These are phyloP conservation scores for Odontocolon sp. DNA, from an alignment of 2,888 invertebrate genomes.

Conservation along the genomic window DNA sequence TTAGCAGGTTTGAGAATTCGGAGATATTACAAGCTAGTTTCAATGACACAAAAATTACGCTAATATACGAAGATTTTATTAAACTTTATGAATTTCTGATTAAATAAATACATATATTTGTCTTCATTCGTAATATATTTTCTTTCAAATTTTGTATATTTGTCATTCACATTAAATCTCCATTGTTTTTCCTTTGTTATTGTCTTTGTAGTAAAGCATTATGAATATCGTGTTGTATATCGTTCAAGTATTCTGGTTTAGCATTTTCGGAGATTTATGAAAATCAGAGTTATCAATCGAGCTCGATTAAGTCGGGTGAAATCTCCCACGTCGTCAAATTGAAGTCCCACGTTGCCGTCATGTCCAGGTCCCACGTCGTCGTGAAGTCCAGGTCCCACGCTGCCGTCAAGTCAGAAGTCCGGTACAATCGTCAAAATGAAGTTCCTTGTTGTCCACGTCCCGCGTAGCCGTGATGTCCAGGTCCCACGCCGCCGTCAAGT, in stretches of 20 bases:
- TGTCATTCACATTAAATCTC: background rate
- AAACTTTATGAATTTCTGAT: background rate
- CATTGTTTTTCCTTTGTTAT: background rate
- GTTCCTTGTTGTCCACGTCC: constrained; percentile 10
- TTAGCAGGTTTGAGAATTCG: too few relatives aligned
- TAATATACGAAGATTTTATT: too few relatives aligned
- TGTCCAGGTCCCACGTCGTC: constrained; percentile 4
- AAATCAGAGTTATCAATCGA: too few relatives aligned
- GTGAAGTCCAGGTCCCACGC: constrained; percentile 13
- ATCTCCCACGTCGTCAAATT: constrained; percentile 8
- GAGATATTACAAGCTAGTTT: too few relatives aligned
- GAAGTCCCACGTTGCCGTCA: constrained; percentile 21
- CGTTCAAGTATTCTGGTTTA: background rate
- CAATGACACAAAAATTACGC: too few relatives aligned
- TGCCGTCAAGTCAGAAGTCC: constrained; percentile 4
- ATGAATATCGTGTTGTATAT: background rate
- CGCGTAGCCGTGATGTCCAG: constrained; percentile 18
- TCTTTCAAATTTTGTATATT: background rate
- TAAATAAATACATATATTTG: too few relatives aligned
- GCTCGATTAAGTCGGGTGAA: too few relatives aligned
- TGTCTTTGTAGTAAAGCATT: background rate
- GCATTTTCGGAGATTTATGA: background rate
- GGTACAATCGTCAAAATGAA: background rate
- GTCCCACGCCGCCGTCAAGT: constrained; percentile 13
- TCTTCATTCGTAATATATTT: too few relatives aligned